Conservation (phyloP, 1,140 invertebrate genomes). For the Eupeodes corollae region DNA sequence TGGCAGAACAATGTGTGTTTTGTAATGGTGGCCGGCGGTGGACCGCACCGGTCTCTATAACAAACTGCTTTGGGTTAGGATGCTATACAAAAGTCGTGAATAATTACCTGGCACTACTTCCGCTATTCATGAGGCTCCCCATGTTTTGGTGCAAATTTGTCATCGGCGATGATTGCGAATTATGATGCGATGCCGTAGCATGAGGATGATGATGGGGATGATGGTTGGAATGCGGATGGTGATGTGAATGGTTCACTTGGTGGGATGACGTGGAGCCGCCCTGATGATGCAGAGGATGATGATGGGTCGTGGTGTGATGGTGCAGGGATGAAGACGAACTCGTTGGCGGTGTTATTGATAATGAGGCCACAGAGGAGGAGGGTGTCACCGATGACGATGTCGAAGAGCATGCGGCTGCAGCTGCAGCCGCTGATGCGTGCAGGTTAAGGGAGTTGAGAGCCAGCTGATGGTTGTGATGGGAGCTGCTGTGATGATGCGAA, state of each 20-base stretch:
- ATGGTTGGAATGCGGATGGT: slow-evolving; percentile 9
- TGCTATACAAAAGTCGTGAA: neutral
- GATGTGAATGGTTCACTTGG: slow-evolving; percentile 8
- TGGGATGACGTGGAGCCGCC: slow-evolving; percentile 4
- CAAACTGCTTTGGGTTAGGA: neutral
- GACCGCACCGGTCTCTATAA: neutral
- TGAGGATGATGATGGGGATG: slow-evolving; percentile 9
- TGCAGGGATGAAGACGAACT: neutral
- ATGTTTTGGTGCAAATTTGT: slow-evolving; percentile 36
- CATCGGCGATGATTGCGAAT: slow-evolving; percentile 31
- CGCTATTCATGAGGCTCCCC: slow-evolving; percentile 36
- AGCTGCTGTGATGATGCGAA: neutral
- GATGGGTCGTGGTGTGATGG: slow-evolving; percentile 10
- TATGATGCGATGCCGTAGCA: slow-evolving; percentile 24
- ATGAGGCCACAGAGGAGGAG: neutral
- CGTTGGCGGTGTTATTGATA: neutral
- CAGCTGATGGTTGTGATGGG: neutral
- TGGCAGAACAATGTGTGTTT: no score
- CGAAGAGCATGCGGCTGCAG: neutral
- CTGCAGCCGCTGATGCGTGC: neutral
- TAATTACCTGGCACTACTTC: slow-evolving; percentile 31
- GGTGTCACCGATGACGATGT: neutral
- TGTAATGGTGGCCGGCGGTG: no score
- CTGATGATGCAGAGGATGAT: slow-evolving; percentile 8
- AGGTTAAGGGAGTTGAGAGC: no score